Conservation (phyloP, 2,888 invertebrate species). For the Seira sanloemensis region DNA sequence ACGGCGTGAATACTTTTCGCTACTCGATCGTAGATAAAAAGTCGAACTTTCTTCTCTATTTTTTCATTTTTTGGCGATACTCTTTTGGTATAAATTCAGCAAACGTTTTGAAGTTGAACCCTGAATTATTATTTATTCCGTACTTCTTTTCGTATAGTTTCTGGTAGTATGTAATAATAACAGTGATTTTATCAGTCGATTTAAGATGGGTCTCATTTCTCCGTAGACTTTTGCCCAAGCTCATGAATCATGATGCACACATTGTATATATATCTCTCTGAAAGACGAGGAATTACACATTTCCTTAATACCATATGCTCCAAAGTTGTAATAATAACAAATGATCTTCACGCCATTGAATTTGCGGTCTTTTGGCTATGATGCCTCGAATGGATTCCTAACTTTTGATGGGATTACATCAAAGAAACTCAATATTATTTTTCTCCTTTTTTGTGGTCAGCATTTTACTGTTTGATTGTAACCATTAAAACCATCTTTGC, state of each 20-base stretch:
- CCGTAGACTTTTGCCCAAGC: neutral
- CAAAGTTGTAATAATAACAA: neutral
- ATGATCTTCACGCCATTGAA: conserved; percentile 42
- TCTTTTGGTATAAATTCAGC: too few relatives aligned
- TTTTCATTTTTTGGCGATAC: too few relatives aligned
- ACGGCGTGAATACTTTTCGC: too few relatives aligned
- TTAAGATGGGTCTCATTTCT: neutral
- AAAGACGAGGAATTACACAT: neutral
- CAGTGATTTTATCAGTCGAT: conserved; percentile 18
- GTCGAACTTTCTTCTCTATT: too few relatives aligned
- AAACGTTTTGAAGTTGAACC: too few relatives aligned
- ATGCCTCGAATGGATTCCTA: too few relatives aligned
- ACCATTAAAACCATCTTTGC: neutral
- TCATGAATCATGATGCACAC: neutral
- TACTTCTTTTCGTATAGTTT: neutral
- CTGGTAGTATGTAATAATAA: conserved; percentile 8
- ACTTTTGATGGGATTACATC: neutral
- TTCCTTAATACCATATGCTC: neutral
- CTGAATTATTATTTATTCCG: neutral
- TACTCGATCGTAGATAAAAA: too few relatives aligned
- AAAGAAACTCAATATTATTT: conserved; percentile 23
- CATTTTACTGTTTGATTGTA: neutral
- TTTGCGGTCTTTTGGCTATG: conserved; percentile 39
- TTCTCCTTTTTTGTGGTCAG: conserved; percentile 26
- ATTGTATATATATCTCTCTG: neutral